Percentiles rank a stretch among this genome's conserved stretches.
Evolutionary conservation across 2,113 vertebrate genomes (phyloP).

Genomic region (Neolamprologus toae): DNA sequence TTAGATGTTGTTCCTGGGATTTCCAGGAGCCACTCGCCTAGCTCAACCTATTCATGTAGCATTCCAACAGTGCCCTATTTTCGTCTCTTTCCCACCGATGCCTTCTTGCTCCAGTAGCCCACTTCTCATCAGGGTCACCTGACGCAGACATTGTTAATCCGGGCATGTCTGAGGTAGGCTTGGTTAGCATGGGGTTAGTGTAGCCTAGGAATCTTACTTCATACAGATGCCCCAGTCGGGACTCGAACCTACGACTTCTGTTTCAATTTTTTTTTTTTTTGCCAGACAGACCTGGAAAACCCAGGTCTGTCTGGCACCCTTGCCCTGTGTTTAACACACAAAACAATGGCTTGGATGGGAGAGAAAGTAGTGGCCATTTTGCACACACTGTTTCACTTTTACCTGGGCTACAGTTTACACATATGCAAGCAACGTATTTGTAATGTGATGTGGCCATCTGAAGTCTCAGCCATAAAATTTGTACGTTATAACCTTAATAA

Average conservation of each 20-base stretch:
- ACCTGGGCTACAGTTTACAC: background rate
- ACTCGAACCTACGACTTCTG: background rate
- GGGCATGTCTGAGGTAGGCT: background rate
- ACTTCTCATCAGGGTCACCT: background rate
- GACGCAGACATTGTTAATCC: background rate
- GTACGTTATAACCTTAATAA: background rate
- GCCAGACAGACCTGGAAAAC: background rate
- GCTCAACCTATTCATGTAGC: background rate
- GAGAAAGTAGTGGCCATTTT: background rate
- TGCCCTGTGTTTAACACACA: background rate
- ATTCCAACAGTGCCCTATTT: background rate
- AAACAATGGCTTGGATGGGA: background rate
- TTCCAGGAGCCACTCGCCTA: background rate
- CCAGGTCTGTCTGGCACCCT: accelerated
- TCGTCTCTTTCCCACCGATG: background rate
- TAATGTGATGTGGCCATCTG: background rate
- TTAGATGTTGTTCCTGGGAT: background rate
- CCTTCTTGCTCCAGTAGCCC: background rate
- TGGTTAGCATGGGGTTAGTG: background rate
- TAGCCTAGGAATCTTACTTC: background rate
- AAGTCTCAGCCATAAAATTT: background rate
- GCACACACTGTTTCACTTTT: background rate
- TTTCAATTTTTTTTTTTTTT: background rate
- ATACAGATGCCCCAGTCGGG: background rate
- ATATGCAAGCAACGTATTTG: background rate